Base-by-base conservation (phyloP, 2,888 invertebrate species). In the Ypsolopha scabrella region DNA sequence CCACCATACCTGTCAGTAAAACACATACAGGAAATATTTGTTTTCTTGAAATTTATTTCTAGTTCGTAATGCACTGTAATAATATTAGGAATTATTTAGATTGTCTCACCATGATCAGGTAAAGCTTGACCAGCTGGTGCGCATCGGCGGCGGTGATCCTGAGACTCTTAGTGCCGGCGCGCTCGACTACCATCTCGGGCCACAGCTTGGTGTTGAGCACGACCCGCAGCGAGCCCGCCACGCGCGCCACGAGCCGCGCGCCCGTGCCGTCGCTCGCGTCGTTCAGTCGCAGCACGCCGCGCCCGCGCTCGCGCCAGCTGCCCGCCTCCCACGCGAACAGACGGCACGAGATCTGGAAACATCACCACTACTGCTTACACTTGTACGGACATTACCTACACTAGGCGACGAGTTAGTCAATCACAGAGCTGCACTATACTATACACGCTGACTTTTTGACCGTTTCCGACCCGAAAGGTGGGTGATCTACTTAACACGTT, bases 181-280 rank as follows among this genome's bases (percentile, higher is more conserved):
- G 90, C 70, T 97, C 95, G 33, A 94, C 92, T 9, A 94, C 93
- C 97, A 97, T 97, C 56, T 93, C 97, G 6, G 94, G 90, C 96
- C 96, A 97, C 57, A 94, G 89, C 88, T 96, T 96, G 41, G 97
- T 97, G 77, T 98, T 98, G 53, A 98, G 88, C 66, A 97, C 91
- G 51, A 98, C 92, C 52, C 96, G 90, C 59, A 97, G 90, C 62
- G 95, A 96, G 49, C 98, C 98, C 13, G 94, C 90, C 35, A 94
- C 94, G 56, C 98, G 89, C 70, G 96, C 95, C 24, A 98, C 96
- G 10, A 98, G 88, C 56, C 97, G 55, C 92, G 96, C 67, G 92
- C 88, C 55, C 75, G 77, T 24, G 70, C 56, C 72, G 10, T 59
- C 83, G 71, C 70, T 85, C 74, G 64, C 88, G 79, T 96, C 96